Base-by-base conservation (phyloP, 2,888 invertebrate species). In the Rutpela maculata region DNA sequence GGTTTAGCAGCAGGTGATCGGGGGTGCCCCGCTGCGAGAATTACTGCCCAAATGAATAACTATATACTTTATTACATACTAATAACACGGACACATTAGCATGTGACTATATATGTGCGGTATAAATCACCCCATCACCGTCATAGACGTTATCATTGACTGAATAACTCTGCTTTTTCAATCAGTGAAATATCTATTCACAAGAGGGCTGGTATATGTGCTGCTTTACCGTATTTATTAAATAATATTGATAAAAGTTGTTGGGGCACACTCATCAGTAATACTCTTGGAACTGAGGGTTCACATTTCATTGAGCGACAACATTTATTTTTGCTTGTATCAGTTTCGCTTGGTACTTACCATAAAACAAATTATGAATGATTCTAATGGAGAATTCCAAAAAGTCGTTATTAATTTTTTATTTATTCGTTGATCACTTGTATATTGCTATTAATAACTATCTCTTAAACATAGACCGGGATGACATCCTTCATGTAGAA, bases 31-130 rank as follows among this genome's bases (percentile, higher is more conserved):
- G 86, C 87, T 69, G 90, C 80, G 90, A 90, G 90, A 90, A 89
- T 90, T 90, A 90, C 90, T 89, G 89, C 89, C 88, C 86, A 86
- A 89, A 89, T 89, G 89, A 89, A 90, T 90, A 89, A 89, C 89
- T 89, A 89, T 89, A 89, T 90, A 89, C 89, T 90, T 90, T 90
- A 90, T 90, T 90, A 89, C 89, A 89, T 89, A 89, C 89, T 90
- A 90, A 90, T 90, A 90, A 89, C 89, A 89, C 87, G 88, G 85
- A 86, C 87, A 87, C 87, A 87, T 89, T 88, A 89, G 89, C 88
- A 87, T 87, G 88, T 88, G 89, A 89, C 88, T 87, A 80, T 84
- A 81, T 83, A 81, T 82, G 76, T 79, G 80, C 77, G 82, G 82
- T 84, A 85, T 86, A 86, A 86, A 87, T 87, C 87, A 86, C 84